A percentile compares a stretch with the other conserved stretches of the same genome.
Evolutionary conservation across 2,113 vertebrate species (phyloP).

Genomic region (Syngnathus scovelli): DNA sequence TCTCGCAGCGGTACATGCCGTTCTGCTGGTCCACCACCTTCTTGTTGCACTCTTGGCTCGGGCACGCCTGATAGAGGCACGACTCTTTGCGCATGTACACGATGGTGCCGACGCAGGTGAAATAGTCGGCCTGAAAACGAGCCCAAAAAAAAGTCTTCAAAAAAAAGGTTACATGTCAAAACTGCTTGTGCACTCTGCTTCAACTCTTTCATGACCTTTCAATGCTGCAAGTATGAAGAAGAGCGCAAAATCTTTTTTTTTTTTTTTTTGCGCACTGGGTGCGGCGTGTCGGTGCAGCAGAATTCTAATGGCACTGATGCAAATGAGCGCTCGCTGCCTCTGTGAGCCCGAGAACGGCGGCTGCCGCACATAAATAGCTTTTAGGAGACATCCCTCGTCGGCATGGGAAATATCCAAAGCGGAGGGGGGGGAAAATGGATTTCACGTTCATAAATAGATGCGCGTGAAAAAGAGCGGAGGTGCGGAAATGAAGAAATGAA

Average conservation of each 20-base stretch:
- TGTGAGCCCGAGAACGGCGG: constrained; percentile 19
- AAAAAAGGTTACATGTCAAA: too few species aligned
- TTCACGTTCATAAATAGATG: constrained; percentile 31
- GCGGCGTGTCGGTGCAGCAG: constrained; percentile 1
- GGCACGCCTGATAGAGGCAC: constrained; percentile 94
- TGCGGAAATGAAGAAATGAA: constrained; percentile 7
- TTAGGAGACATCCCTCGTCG: constrained; percentile 12
- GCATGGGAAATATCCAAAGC: constrained; percentile 22
- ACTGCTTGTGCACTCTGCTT: background rate
- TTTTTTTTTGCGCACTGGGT: constrained; percentile 6
- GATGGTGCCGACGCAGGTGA: constrained; percentile 82
- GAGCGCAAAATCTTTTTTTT: constrained; percentile 18
- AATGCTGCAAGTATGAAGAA: constrained; percentile 9
- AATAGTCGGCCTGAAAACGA: constrained; percentile 85
- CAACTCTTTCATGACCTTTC: background rate
- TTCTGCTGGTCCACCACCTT: constrained; percentile 96
- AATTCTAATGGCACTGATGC: constrained; percentile 13
- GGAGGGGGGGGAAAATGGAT: constrained; percentile 9
- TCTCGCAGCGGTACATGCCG: constrained; percentile 91
- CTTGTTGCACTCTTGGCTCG: constrained; percentile 91
- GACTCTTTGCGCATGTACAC: constrained; percentile 93
- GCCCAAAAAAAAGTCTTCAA: background rate
- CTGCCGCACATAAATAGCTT: constrained; percentile 36
- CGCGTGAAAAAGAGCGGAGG: constrained; percentile 5
- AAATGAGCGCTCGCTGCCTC: constrained; percentile 29